phyloP scores from a whole-genome alignment of 1,140 invertebrate species.

The Zaprionus tsacasi region DNA sequence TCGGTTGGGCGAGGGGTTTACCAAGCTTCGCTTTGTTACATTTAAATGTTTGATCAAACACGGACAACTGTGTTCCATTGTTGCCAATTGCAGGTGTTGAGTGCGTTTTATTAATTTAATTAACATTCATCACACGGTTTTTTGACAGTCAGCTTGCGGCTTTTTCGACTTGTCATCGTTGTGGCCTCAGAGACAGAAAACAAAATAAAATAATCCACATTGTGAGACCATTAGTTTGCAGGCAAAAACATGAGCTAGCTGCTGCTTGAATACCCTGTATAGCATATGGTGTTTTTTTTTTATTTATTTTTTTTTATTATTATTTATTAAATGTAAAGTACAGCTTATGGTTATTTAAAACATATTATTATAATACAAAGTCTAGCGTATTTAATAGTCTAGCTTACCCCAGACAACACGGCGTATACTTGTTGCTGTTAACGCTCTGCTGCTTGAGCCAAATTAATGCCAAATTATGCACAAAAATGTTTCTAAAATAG shows the following conservation, averaged over 20 bases:
- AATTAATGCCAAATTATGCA: slow-evolving; percentile 6
- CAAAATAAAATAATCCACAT: not conserved
- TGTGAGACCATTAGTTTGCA: not conserved
- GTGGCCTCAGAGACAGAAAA: not conserved
- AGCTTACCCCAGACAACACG: not conserved
- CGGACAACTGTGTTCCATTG: slow-evolving; percentile 5
- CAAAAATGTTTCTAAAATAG: not conserved
- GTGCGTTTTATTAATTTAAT: slow-evolving; percentile 13
- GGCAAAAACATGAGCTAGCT: too few relatives aligned
- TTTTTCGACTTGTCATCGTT: not conserved
- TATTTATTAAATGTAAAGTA: too few relatives aligned
- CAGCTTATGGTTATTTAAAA: not conserved
- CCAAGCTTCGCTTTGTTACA: slow-evolving; percentile 32
- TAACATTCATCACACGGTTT: slow-evolving; percentile 31
- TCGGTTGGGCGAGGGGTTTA: not conserved
- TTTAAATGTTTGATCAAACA: slow-evolving; percentile 17
- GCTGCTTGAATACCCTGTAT: not conserved
- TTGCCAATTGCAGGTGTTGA: slow-evolving; percentile 47
- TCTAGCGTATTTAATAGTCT: not conserved
- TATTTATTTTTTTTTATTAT: too few relatives aligned
- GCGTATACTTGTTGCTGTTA: not conserved
- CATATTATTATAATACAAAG: not conserved
- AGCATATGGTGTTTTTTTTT: too few relatives aligned
- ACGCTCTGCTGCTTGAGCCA: not conserved
- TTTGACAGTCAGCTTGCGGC: not conserved